Conservation (phyloP, 2,888 invertebrate species). For the Xanthorhoe spadicearia region DNA sequence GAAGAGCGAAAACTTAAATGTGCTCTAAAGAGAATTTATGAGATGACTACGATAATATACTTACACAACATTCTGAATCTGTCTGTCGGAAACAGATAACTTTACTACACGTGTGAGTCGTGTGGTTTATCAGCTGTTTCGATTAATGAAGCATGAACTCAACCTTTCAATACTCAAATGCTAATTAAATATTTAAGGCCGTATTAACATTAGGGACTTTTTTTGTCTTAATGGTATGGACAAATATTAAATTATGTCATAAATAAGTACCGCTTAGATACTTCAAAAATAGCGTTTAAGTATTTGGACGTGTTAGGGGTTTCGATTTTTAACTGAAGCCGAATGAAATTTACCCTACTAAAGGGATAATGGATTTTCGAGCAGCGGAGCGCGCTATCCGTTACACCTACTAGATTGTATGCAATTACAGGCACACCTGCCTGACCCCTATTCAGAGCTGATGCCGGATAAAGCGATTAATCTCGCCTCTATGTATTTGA, state of each 20-base stretch:
- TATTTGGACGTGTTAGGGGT: too few species aligned
- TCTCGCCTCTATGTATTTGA: not conserved
- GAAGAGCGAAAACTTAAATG: too few species aligned
- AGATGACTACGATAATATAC: too few species aligned
- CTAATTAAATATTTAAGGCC: too few species aligned
- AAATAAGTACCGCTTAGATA: too few species aligned
- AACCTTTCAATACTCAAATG: not conserved
- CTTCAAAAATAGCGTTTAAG: too few species aligned
- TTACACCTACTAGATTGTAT: slow-evolving; percentile 15
- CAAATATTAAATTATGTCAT: too few species aligned
- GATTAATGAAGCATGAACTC: not conserved
- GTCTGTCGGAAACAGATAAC: slow-evolving; percentile 14
- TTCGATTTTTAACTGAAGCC: slow-evolving; percentile 7
- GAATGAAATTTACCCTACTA: not conserved
- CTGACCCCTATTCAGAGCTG: not conserved
- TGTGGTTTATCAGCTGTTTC: slow-evolving; percentile 23
- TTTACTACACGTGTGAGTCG: slow-evolving; percentile 6
- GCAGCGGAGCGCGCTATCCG: slow-evolving; percentile 16
- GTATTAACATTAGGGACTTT: too few species aligned
- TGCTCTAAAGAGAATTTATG: too few species aligned
- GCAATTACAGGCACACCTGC: slow-evolving; percentile 16
- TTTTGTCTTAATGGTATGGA: too few species aligned
- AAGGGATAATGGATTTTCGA: slow-evolving; percentile 12
- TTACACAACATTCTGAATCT: not conserved
- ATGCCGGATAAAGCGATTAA: not conserved